Evolutionary conservation across 2,797 vertebrate species (phyloP).

Genomic region (Periparus ater): DNA sequence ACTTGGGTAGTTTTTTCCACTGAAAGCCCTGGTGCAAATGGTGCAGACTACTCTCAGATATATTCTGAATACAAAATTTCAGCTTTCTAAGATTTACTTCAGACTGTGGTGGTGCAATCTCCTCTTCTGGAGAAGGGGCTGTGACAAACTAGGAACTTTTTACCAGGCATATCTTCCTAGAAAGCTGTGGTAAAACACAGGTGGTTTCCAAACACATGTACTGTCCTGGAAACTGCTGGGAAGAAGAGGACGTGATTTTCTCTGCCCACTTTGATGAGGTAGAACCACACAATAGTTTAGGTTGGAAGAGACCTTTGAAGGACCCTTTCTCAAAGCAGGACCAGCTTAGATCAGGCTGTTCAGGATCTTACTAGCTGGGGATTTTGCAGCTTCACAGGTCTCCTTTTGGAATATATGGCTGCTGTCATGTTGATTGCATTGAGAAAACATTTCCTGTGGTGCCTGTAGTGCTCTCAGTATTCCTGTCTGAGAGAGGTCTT

Average conservation of each 20-base stretch:
- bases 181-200: neutral
- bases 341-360: neutral
- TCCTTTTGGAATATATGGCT: neutral
- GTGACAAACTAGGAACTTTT: neutral
- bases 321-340: neutral
- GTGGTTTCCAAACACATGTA: fast-evolving
- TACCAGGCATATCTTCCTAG: neutral
- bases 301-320: neutral
- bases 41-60: neutral
- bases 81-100: neutral
- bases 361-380: neutral
- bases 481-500: neutral
- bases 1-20: neutral
- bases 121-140: neutral
- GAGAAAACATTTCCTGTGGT: neutral
- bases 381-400: neutral
- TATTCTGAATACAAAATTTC: neutral
- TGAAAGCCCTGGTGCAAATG: neutral
- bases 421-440: neutral
- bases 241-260: neutral
- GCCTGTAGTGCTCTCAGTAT: neutral
- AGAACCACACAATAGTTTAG: neutral
- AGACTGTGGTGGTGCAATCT: neutral
- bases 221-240: neutral
- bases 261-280: neutral